Conservation (phyloP, 1,140 invertebrate genomes). For the Tetramorium alpestre region DNA sequence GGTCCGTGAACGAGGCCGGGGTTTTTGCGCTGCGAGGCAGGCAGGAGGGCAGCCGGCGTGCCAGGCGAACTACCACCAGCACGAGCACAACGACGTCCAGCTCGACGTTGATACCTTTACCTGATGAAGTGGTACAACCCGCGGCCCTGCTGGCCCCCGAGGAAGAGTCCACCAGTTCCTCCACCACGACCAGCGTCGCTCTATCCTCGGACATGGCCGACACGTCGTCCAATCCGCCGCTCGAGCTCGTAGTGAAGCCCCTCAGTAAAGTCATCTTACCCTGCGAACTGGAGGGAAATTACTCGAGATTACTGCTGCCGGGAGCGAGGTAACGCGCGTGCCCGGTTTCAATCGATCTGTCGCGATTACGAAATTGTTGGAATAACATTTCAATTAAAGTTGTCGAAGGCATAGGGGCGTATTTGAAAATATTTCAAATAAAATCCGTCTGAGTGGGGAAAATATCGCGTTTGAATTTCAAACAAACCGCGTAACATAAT, state of each 20-base stretch:
- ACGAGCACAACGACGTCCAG: constrained; percentile 72
- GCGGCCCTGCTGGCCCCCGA: constrained; percentile 82
- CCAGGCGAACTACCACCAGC: constrained; percentile 78
- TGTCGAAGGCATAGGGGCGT: background rate
- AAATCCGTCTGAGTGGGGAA: background rate
- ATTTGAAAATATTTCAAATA: background rate
- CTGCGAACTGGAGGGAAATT: constrained; percentile 84
- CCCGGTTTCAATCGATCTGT: background rate
- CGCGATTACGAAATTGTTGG: background rate
- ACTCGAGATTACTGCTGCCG: constrained; percentile 80
- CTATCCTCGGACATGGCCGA: constrained; percentile 65
- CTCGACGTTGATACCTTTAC: constrained; percentile 72
- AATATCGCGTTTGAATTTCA: background rate
- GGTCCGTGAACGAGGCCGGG: constrained; percentile 82
- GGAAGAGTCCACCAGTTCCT: constrained; percentile 79
- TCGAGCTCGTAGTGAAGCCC: constrained; percentile 83
- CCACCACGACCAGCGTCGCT: constrained; percentile 75
- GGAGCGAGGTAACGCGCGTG: constrained; percentile 76
- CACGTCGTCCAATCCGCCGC: constrained; percentile 76
- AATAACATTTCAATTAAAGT: background rate
- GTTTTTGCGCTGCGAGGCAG: constrained; percentile 82
- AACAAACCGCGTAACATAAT: background rate
- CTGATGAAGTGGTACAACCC: constrained; percentile 79
- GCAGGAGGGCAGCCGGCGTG: constrained; percentile 80
- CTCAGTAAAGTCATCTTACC: constrained; percentile 83